These are phyloP conservation scores for Chorisops tibialis DNA, from an alignment of 2,888 invertebrate species.

Conservation along the genomic window DNA sequence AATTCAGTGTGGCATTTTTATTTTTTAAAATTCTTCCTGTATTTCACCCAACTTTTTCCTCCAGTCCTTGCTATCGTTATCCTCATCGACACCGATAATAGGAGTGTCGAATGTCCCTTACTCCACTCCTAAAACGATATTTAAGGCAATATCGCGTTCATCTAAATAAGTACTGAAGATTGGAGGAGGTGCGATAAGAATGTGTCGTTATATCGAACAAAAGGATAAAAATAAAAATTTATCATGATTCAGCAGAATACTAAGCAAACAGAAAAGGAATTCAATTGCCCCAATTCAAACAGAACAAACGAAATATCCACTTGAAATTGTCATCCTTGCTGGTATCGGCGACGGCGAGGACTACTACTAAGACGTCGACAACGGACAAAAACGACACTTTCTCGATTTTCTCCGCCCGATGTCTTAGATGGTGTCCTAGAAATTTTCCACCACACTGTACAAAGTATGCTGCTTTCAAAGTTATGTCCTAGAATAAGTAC, in stretches of 20 bases:
- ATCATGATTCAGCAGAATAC: conserved; percentile 27
- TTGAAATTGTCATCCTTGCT: conserved; percentile 23
- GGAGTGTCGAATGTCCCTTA: too few species aligned
- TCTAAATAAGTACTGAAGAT: too few species aligned
- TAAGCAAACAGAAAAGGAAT: conserved; percentile 17
- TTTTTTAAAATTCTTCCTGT: background rate
- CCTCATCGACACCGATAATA: background rate
- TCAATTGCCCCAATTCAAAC: conserved; percentile 28
- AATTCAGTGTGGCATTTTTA: too few species aligned
- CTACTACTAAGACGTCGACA: too few species aligned
- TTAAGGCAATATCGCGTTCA: too few species aligned
- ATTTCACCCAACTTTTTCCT: too few species aligned
- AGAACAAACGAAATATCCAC: conserved; percentile 27
- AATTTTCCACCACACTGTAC: background rate
- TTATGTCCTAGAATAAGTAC: conserved; percentile 15
- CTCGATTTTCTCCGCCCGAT: too few species aligned
- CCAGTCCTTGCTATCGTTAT: background rate
- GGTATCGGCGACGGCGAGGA: background rate
- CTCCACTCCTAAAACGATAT: too few species aligned
- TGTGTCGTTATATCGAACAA: conserved; percentile 26
- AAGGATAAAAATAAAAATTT: conserved; percentile 25
- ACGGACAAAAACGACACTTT: too few species aligned
- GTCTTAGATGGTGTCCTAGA: background rate
- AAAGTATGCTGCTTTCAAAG: conserved; percentile 12
- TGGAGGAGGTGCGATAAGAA: background rate